Evolutionary conservation across 2,797 vertebrate species (phyloP).

Genomic region (Schizopygopsis malacanthus): DNA sequence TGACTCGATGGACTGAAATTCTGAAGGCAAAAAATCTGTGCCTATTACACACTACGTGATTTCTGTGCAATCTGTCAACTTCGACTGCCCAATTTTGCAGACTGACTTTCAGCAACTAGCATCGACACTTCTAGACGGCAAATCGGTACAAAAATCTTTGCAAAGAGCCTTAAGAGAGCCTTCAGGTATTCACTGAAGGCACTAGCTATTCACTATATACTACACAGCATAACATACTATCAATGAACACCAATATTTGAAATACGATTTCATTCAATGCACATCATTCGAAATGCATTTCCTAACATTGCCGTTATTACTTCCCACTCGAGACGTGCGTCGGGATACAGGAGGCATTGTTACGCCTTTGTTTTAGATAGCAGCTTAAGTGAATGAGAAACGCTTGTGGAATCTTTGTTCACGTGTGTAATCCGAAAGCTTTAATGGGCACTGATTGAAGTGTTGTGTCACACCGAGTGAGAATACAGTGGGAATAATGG

Average conservation of each 20-base stretch:
- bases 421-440: conserved; percentile 41
- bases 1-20: not conserved
- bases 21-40: not conserved
- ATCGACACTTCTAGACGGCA: not conserved
- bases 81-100: not conserved
- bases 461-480: conserved; percentile 66
- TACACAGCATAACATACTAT: not conserved
- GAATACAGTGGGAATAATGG: conserved; percentile 69
- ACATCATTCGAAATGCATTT: conserved; percentile 7
- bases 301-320: not conserved
- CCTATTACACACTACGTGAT: not conserved
- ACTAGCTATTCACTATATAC: not conserved
- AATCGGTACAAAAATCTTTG: not conserved
- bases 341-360: conserved; percentile 4
- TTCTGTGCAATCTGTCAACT: not conserved
- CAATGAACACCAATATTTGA: not conserved
- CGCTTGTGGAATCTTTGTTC: conserved; percentile 41
- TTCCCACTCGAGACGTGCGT: not conserved
- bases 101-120: not conserved
- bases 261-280: conserved; percentile 14
- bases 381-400: conserved; percentile 39
- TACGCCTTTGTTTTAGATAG: conserved; percentile 33
- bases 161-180: not conserved
- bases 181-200: not conserved
- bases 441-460: conserved; percentile 65